phyloP scores from a whole-genome alignment of 2,888 invertebrate genomes.

The Seira musarum region DNA sequence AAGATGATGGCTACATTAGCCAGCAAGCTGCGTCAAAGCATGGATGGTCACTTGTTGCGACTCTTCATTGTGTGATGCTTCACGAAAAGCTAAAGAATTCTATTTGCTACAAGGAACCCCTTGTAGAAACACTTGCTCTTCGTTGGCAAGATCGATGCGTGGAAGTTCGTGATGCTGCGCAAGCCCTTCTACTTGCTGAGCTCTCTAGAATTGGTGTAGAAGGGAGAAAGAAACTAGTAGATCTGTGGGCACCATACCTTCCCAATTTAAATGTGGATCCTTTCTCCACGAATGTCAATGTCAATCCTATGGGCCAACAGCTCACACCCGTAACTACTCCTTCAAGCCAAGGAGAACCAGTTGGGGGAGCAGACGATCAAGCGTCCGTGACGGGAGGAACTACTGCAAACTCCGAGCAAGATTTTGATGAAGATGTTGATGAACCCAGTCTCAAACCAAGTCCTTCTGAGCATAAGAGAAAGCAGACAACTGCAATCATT shows the following conservation, averaged over 20 bases:
- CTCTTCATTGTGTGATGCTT: slow-evolving; percentile 94
- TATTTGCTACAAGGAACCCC: slow-evolving; percentile 89
- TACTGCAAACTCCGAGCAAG: slow-evolving; percentile 65
- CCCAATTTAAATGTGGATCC: slow-evolving; percentile 79
- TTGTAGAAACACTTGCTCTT: slow-evolving; percentile 97
- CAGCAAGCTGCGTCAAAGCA: slow-evolving; percentile 96
- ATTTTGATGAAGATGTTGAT: slow-evolving; percentile 69
- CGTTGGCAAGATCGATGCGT: slow-evolving; percentile 99
- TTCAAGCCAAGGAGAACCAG: slow-evolving; percentile 61
- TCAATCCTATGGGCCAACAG: slow-evolving; percentile 33
- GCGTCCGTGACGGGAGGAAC: slow-evolving; percentile 49
- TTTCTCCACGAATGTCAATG: slow-evolving; percentile 66
- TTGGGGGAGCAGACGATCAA: slow-evolving; percentile 63
- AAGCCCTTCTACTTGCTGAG: slow-evolving; percentile 95
- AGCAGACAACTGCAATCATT: slow-evolving; percentile 98
- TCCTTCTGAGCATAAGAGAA: slow-evolving; percentile 85
- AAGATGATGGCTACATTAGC: slow-evolving; percentile 87
- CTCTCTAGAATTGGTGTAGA: slow-evolving; percentile 89
- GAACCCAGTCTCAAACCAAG: slow-evolving; percentile 62
- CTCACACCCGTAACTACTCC: slow-evolving; percentile 63
- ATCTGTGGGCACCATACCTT: slow-evolving; percentile 96
- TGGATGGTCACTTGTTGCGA: slow-evolving; percentile 97
- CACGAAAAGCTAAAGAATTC: slow-evolving; percentile 87
- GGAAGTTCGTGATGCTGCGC: slow-evolving; percentile 95
- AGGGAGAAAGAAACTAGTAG: slow-evolving; percentile 93